Evolutionary conservation across 2,797 vertebrate species (phyloP).

Genomic region (Anguilla obscura): DNA sequence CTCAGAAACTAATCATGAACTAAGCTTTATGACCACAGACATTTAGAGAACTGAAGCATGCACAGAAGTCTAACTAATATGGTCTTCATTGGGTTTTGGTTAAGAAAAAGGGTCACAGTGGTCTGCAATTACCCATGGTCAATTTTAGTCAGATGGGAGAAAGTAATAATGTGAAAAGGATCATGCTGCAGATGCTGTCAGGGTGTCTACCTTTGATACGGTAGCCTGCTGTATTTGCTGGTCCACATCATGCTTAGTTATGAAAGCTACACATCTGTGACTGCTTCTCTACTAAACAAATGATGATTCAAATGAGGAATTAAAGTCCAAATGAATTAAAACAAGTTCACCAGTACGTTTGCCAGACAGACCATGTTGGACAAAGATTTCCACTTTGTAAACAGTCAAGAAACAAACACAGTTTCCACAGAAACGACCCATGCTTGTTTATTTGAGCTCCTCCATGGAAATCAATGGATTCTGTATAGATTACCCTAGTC

Average conservation of each 20-base stretch:
- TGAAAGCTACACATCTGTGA: conserved; percentile 4
- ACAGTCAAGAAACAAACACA: conserved; percentile 67
- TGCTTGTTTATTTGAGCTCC: conserved; percentile 23
- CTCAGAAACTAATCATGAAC: background rate
- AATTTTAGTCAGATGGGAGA: background rate
- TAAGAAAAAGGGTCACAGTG: background rate
- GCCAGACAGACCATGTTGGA: conserved; percentile 29
- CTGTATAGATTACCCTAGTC: background rate
- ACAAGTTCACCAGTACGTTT: background rate
- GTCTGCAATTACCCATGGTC: background rate
- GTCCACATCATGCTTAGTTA: background rate
- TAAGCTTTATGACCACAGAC: background rate
- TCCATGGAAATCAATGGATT: conserved; percentile 2
- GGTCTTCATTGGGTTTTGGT: background rate
- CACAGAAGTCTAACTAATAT: background rate
- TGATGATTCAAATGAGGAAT: conserved; percentile 15
- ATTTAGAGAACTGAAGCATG: conserved; percentile 4
- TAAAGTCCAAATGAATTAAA: background rate
- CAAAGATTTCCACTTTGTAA: conserved; percentile 73
- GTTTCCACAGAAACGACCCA: conserved; percentile 61
- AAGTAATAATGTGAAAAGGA: background rate
- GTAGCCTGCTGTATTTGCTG: background rate
- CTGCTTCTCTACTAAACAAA: background rate
- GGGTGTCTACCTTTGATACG: background rate
- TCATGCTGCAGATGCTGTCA: background rate